Percentiles rank a stretch among this genome's conserved stretches.
Conservation (phyloP, 2,797 vertebrate species). For the Tarsius wallacei region DNA sequence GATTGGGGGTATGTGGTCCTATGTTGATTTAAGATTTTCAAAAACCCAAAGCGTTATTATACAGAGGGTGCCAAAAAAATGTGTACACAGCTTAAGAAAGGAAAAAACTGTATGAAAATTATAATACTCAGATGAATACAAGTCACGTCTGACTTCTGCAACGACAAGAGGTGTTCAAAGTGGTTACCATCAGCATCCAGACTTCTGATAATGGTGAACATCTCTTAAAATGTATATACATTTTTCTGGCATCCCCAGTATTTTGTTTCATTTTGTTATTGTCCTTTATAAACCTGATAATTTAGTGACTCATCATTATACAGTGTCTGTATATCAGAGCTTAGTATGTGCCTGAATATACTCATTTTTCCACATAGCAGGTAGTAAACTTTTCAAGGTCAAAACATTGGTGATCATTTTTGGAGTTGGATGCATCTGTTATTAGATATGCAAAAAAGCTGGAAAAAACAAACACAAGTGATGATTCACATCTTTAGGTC, state of each 20-base stretch:
- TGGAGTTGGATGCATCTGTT: not conserved
- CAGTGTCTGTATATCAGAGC: not conserved
- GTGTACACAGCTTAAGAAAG: no score
- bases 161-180: no score
- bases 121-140: no score
- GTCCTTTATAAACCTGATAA: constrained; percentile 11
- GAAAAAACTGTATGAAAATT: no score
- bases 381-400: not conserved
- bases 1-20: rapidly evolving
- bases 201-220: no score
- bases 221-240: no score
- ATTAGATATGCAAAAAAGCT: not conserved
- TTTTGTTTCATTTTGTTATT: not conserved
- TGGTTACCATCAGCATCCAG: no score
- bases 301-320: not conserved
- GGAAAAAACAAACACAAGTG: not conserved
- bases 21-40: rapidly evolving
- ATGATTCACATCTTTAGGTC: not conserved
- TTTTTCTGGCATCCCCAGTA: no score
- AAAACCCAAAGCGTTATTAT: not conserved
- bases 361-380: not conserved
- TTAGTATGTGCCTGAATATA: not conserved
- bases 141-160: no score
- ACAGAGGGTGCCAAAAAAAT: no score
- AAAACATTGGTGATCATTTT: not conserved